Conservation (phyloP, 2,888 invertebrate genomes). For the Aspidiotus rigidus region DNA sequence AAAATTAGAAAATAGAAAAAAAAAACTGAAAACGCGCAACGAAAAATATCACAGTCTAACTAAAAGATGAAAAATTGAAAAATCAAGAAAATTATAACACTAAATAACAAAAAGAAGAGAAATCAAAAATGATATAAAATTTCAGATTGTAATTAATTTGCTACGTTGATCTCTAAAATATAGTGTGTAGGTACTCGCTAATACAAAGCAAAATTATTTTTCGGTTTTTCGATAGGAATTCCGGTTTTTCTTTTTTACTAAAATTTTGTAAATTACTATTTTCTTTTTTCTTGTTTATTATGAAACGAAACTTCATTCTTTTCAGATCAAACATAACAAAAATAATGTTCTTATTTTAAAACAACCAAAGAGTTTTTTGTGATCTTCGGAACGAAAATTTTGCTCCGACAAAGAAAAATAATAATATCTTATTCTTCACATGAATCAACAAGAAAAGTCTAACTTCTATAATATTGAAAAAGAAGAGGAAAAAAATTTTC, state of each 20-base stretch:
- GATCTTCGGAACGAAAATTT: constrained; percentile 17
- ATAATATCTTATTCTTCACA: constrained; percentile 7
- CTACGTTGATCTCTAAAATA: neutral
- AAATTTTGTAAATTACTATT: neutral
- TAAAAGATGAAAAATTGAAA: constrained; percentile 3
- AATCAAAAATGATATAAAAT: neutral
- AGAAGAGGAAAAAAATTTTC: constrained; percentile 19
- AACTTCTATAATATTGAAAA: constrained; percentile 18
- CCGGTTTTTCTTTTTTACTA: neutral
- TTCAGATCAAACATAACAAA: constrained; percentile 26
- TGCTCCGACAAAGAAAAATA: constrained; percentile 6
- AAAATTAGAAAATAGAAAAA: constrained; percentile 27
- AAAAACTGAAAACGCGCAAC: constrained; percentile 27
- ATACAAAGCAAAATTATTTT: constrained; percentile 1
- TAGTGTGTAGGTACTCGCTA: constrained; percentile 8
- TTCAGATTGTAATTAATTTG: neutral
- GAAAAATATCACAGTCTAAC: constrained; percentile 31
- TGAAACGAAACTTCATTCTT: too few relatives aligned
- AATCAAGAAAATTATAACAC: constrained; percentile 4
- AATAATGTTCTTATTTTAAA: constrained; percentile 22
- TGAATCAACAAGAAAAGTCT: constrained; percentile 29
- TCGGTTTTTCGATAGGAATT: neutral
- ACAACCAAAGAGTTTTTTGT: constrained; percentile 30
- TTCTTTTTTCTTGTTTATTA: too few relatives aligned
- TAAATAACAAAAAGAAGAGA: constrained; percentile 10